phyloP scores from a whole-genome alignment of 2,888 invertebrate species.

The Ethmia dodecea region DNA sequence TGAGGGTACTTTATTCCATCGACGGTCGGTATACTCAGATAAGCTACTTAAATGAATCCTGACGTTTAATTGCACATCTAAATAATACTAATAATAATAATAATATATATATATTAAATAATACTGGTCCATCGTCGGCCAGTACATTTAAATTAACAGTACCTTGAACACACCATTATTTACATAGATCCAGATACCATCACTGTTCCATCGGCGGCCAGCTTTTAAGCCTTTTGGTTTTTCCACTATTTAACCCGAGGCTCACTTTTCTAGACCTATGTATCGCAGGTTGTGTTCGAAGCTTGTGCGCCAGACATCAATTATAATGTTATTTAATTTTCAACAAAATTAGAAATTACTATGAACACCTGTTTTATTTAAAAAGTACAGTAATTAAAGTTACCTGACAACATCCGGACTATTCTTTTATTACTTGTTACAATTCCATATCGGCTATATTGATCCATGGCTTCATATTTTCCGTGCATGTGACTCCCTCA shows the following conservation, averaged over 20 bases:
- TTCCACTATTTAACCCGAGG: not conserved
- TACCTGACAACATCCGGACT: not conserved
- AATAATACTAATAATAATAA: too few species aligned
- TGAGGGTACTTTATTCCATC: too few species aligned
- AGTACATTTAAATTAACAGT: not conserved
- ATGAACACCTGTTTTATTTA: too few species aligned
- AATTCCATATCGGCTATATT: slow-evolving; percentile 10
- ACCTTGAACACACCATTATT: not conserved
- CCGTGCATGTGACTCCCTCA: slow-evolving; percentile 16
- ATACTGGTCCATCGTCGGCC: not conserved
- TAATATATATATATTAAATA: too few species aligned
- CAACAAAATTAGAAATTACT: too few species aligned
- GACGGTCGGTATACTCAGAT: too few species aligned
- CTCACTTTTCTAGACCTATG: not conserved
- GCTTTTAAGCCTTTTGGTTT: too few species aligned
- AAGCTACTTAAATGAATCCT: too few species aligned
- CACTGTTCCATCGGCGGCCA: slow-evolving; percentile 12
- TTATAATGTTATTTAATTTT: not conserved
- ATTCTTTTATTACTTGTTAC: too few species aligned
- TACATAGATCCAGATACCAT: too few species aligned
- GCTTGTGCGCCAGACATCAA: not conserved
- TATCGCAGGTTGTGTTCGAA: not conserved
- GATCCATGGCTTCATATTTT: slow-evolving; percentile 19
- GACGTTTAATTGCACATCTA: too few species aligned
- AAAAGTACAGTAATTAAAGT: not conserved